Evolutionary conservation across 2,888 invertebrate species (phyloP), one percentile per base, ranked within the genome.

Genomic region (Lymantria dispar): DNA sequence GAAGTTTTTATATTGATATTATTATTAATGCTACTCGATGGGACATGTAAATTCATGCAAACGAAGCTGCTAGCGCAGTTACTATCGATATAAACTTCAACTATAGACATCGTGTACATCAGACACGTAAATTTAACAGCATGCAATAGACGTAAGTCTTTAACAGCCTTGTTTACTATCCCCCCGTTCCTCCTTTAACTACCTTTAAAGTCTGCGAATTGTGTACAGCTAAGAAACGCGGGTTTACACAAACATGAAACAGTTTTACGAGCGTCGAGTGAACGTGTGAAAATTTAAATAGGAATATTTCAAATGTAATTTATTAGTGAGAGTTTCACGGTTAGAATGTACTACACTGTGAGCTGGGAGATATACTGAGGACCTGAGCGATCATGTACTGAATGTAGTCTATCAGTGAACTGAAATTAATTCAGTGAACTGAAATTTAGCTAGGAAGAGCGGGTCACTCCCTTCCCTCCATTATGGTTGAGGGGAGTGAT

Each of bases 211-310:
- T 38, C n/a, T 11, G 38, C 14, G 14, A 15, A 40, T 15, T 38
- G 13, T 31, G 10, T 37, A 43, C 5, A 15, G 13, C 29, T 1
- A 31, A 48, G 48, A 33, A 43, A 33, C 43, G 15, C 29, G 41
- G 40, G 42, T 15, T 46, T 43, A 46, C 47, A 29, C 36, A 12
- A 7, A 45, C 52, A 45, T 48, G 47, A 40, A 29, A 22, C 45
- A 43, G 22, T 48, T 58, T 63, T 66, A 66, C 53, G 67, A 59
- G 52, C 41, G 12, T 22, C 38, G 48, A 39, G 50, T 30, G 48
- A 45, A 56, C 49, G 48, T 49, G 38, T 54, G 47, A 47, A 54
- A 44, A 62, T 56, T 59, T 43, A 54, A 59, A 48, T 50, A 48
- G 42, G 51, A 51, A 51, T 39, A 13, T 38, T 43, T 41, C 31